Evolutionary conservation across 2,113 vertebrate species (phyloP), one percentile per base, ranked within the genome.

Genomic region (Lichenostomus cassidix): DNA sequence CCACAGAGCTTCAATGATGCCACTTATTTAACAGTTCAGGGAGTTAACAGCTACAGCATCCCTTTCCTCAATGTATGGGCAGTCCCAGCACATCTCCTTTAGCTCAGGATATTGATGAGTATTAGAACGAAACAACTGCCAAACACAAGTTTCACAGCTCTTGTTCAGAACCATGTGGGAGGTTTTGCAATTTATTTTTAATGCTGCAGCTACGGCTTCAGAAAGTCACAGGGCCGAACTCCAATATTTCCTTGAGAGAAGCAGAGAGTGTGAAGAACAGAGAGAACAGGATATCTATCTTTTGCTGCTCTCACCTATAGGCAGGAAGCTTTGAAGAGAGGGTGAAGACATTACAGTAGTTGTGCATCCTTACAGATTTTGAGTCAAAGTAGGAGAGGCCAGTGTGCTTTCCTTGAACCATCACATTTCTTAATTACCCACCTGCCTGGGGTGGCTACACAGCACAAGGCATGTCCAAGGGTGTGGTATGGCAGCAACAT

Each of bases 321-420:
- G 33, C 63, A 87, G 49, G 42, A 91, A 46, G 67, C 95, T 87
- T 94, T 92, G 91, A 96, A 95, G 62, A 59, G 12, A 70, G 42
- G n/a, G 74, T 75, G 47, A 92, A 71, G 70, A 85, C 63, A 14
- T 27, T 50, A 77, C 44, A 65, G 77, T 17, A 73, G 74, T 25
- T 94, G 39, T 79, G 74, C 78, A 83, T 58, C 67, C 81, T 95
- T 50, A 68, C 58, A 79, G 78, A 74, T 78, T 74, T 44, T 46
- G 33, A 77, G 79, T 15, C 56, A 8, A 79, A 69, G 62, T n/a
- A 84, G 63, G 52, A 87, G 42, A 93, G 76, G 76, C 71, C 83
- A 27, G 3, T 81, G 53, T 73, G 67, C 68, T 86, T 89, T 79
- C 63, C 89, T 39, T 77, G 82, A 96, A 94, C 70, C 78, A 77